Evolutionary conservation across 2,113 vertebrate species (phyloP), one percentile per base, ranked within the genome.

Genomic region (Regulus satrapa): DNA sequence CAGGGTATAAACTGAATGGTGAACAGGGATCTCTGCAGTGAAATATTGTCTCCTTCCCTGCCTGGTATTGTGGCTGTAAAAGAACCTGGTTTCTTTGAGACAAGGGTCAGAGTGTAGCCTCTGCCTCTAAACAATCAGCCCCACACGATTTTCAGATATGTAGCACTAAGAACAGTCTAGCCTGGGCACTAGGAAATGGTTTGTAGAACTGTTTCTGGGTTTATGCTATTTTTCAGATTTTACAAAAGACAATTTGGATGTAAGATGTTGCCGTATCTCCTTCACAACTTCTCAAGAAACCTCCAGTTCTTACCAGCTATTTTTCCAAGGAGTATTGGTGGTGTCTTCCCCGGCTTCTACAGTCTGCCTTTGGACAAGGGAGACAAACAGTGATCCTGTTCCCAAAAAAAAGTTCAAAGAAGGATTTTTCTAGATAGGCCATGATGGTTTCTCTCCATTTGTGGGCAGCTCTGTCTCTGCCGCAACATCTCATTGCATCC

Each of bases 131-230:
- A 43, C 45, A 41, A 21, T 43, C 67, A 73, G 21, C 25, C 26
- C 48, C 31, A 58, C 0, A 2, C 0, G 0, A 20, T 61, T 80
- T 72, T 64, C 41, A 36, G 66, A 12, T 3, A 0, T 9, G 12
- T 34, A 91, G 63, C 52, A 75, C 31, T 51, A 41, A 56, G n/a
- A 54, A 68, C 6, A 31, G 63, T 38, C n/a, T 31, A 29, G 16
- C 26, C 68, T 49, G 24, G 36, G 16, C 36, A 20, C 73, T 49
- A 25, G 14, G 17, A 72, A 91, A 62, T 29, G 15, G 25, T 32
- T 69, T 93, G 28, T 49, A 80, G 73, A 80, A 49, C 31, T 36
- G 1, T 46, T 85, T 76, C 29, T 80, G 59, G 32, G 38, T 87
- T 58, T 71, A 41, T 32, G 49, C 4, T 32, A 1, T 41, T 84